Evolutionary conservation across 2,888 invertebrate species (phyloP), one percentile per base, ranked within the genome.

Genomic region (Euproctis similis): DNA sequence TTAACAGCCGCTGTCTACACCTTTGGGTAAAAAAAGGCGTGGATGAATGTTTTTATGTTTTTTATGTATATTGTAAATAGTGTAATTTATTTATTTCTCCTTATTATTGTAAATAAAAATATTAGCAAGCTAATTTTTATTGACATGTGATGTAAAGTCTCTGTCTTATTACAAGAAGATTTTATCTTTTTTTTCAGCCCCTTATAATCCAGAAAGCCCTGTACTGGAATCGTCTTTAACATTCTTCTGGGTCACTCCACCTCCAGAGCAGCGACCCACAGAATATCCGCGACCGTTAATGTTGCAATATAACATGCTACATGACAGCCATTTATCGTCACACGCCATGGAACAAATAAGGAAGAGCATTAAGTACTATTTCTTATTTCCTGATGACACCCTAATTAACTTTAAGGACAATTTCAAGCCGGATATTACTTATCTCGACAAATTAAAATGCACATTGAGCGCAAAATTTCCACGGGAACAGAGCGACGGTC

Each of bases 211-310:
- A 34, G 93, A 93, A 61, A 92, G 91, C 56, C 89, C 89, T 28
- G 92, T 92, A 12, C 72, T 93, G 44, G 95, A 95, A 58, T 95
- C 96, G 1, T 91, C 91, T 24, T 87, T 95, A 8, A 91, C 93
- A 38, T 91, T 94, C 31, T 97, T 94, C 72, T 97, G 97, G 97
- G 95, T 97, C 2, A 90, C 95, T 84, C 96, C 97, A n/a, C 97
- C 97, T 2, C 93, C 95, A 22, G 97, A 97, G 82, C 93, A 92
- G 58, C 89, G 94, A 50, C 95, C 95, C 6, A 90, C 93, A 29
- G 97, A 97, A 71, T 96, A 96, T 70, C 96, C 96, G 0, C 89
- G 95, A 23, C 97, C 97, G 0, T 92, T 97, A 90, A 85, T 93
- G 24, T 90, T 97, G 80, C 93, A 93, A 44, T 96, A 95, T 63